phyloP scores from a whole-genome alignment of 2,888 invertebrate species.

The Calliscelio sp. region DNA sequence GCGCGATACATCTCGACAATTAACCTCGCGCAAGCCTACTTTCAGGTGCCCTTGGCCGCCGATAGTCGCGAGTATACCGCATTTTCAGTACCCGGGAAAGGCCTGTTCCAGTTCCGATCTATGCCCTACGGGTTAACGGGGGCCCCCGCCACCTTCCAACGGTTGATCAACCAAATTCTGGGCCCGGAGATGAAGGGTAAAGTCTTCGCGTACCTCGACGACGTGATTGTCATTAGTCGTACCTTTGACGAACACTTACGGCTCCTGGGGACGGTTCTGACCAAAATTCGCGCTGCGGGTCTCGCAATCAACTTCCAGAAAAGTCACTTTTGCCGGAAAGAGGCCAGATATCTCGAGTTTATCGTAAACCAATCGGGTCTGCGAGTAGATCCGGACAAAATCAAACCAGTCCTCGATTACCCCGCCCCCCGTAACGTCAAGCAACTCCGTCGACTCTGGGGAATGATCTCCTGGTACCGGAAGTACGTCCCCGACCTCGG shows the following conservation, averaged over 20 bases:
- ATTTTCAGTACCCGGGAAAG: too few relatives aligned
- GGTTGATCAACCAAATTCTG: neutral
- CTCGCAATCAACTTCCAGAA: neutral
- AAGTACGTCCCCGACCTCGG: conserved; percentile 18
- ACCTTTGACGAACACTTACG: neutral
- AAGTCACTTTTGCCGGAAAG: neutral
- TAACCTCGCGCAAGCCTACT: conserved; percentile 50
- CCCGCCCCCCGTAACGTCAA: conserved; percentile 29
- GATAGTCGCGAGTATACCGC: neutral
- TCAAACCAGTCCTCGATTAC: neutral
- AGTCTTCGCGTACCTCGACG: too few relatives aligned
- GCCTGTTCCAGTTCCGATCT: too few relatives aligned
- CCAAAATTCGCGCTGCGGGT: neutral
- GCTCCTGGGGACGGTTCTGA: neutral
- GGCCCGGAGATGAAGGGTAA: neutral
- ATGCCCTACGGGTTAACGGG: too few relatives aligned
- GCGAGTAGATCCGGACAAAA: neutral
- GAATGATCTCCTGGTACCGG: too few relatives aligned
- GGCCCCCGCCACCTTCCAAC: neutral
- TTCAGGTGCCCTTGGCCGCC: too few relatives aligned
- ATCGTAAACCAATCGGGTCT: neutral
- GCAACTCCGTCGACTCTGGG: too few relatives aligned
- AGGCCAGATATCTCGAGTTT: neutral
- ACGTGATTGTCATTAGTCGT: too few relatives aligned
- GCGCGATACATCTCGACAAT: too few relatives aligned